Evolutionary conservation across 2,113 vertebrate species (phyloP).

Genomic region (Psephotus haematonotus): DNA sequence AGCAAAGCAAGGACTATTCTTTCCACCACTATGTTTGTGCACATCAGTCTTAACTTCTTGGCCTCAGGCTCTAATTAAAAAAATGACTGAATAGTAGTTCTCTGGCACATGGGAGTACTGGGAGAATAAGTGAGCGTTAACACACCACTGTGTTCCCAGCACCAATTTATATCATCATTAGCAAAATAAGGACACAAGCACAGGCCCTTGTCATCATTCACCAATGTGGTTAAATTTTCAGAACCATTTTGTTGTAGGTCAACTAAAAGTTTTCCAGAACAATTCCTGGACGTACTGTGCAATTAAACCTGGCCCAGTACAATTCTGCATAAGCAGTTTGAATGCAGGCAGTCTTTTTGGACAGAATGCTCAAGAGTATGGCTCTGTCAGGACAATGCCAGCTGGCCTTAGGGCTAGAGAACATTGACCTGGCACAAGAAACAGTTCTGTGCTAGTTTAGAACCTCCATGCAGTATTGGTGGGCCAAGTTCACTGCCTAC

Average conservation of each 20-base stretch:
- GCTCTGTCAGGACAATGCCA: background rate
- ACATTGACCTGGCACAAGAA: background rate
- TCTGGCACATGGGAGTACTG: background rate
- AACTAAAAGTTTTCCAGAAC: background rate
- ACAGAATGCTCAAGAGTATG: background rate
- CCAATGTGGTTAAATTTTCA: background rate
- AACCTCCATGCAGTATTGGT: background rate
- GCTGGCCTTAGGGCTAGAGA: conserved; percentile 7
- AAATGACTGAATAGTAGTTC: background rate
- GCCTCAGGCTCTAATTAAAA: background rate
- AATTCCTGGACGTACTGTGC: background rate
- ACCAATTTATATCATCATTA: fast-evolving
- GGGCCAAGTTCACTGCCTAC: background rate
- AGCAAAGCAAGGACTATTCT: background rate
- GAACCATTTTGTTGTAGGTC: background rate
- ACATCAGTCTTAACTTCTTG: background rate
- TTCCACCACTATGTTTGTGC: background rate
- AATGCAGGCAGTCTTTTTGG: background rate
- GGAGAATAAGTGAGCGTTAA: background rate
- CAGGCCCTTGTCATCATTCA: background rate
- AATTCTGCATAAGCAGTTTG: background rate
- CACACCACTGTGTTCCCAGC: background rate
- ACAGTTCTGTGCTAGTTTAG: background rate
- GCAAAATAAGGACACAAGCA: background rate
- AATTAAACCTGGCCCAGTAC: background rate